Conservation (phyloP, 92 coral and sea anemone species). For the Paramuricea clavata region DNA sequence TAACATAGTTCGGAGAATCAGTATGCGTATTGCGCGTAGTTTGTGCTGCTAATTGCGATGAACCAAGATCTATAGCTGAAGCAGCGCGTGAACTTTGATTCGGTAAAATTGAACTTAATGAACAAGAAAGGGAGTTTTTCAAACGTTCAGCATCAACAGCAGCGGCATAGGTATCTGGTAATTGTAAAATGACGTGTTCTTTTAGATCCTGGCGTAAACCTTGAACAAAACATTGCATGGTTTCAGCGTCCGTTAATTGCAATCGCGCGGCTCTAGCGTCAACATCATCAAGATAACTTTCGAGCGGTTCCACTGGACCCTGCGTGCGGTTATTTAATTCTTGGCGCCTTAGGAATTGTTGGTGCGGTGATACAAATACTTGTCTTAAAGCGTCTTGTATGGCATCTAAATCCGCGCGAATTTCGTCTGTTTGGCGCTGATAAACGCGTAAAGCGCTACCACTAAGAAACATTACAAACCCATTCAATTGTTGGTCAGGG, state of each 20-base stretch:
- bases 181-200: slow-evolving; percentile 13
- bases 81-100: neutral
- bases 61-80: neutral
- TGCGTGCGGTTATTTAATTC: slow-evolving; percentile 36
- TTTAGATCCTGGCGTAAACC: slow-evolving; percentile 30
- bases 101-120: neutral
- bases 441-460: slow-evolving; percentile 2
- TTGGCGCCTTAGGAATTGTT: slow-evolving; percentile 37
- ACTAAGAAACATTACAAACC: neutral
- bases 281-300: slow-evolving; percentile 36
- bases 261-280: slow-evolving; percentile 10
- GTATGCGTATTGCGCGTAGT: neutral
- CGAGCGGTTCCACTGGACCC: slow-evolving; percentile 35
- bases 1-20: neutral
- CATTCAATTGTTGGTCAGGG: neutral
- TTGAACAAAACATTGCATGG: slow-evolving; percentile 47
- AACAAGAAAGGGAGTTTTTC: neutral
- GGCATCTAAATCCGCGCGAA: neutral
- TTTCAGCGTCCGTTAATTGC: slow-evolving; percentile 31
- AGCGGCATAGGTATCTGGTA: slow-evolving; percentile 22
- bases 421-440: neutral
- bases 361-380: slow-evolving; percentile 11
- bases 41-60: neutral
- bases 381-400: neutral
- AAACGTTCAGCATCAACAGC: slow-evolving; percentile 38